Evolutionary conservation across 2,113 vertebrate species (phyloP), one percentile per base, ranked within the genome.

Genomic region (Salvelinus namaycush): DNA sequence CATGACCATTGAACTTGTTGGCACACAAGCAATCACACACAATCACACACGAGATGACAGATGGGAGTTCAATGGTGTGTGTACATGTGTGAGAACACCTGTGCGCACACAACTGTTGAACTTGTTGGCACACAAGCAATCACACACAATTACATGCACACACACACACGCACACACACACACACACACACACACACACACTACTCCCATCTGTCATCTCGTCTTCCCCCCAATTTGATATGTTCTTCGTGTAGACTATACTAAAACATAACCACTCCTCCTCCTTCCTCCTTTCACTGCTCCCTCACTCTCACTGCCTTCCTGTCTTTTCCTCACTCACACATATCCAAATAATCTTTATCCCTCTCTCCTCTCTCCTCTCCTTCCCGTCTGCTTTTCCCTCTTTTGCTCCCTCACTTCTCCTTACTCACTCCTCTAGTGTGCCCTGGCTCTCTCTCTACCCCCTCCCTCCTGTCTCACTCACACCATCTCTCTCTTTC

Each of bases 211-310:
- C 73, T 51, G 77, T 83, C 75, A 79, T 72, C 78, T 76, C 76
- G 74, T 66, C 74, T 44, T 74, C 65, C 18, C 65, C 71, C 84
- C 82, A 83, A 22, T 81, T 83, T 77, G 73, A 85, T 79, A 6
- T 24, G 76, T 72, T 76, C 51, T 76, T 68, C 87, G 60, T 71
- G 69, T 73, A 44, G 39, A 44, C 39, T 44, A 44, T 11, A 70
- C 49, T n/a, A 64, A 71, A 44, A 73, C 68, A 29, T 14, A 60
- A 48, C 54, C 31, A 57, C 70, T 44, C 26, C 48, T 22, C 26
- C 3, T n/a, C 39, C 31, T 31, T 39, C 16, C 54, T 62, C 77
- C 71, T 59, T 80, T 60, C 72, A 62, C 70, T 70, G 29, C 72
- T 31, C 71, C 16, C 49, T 27, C 26, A 26, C 22, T 8, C 67